These are phyloP conservation scores for Oenanthe melanoleuca DNA, from an alignment of 2,113 vertebrate genomes.

Conservation along the genomic window DNA sequence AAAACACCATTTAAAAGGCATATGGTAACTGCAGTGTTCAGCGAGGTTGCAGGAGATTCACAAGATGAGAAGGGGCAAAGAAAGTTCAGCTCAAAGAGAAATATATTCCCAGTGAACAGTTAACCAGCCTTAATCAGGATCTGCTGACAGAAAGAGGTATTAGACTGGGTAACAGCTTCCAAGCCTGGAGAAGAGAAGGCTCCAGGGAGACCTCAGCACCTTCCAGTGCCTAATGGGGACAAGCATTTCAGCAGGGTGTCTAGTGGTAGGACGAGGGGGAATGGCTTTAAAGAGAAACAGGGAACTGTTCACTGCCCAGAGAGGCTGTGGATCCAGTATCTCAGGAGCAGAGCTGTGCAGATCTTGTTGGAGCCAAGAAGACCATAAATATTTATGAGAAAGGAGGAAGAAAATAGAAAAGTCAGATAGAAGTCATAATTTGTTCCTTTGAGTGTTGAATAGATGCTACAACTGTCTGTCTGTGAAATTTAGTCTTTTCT, in stretches of 20 bases:
- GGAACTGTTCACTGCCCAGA: background rate
- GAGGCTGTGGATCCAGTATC: background rate
- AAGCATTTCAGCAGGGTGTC: background rate
- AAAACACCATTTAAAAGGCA: background rate
- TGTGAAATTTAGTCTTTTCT: background rate
- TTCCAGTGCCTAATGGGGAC: background rate
- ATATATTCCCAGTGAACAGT: background rate
- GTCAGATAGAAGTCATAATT: background rate
- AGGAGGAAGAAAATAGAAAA: background rate
- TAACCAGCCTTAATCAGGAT: background rate
- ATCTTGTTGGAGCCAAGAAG: background rate
- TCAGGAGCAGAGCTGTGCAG: background rate
- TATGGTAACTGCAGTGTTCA: background rate
- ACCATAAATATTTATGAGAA: constrained; percentile 23
- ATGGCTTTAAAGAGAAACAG: background rate
- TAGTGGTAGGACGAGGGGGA: background rate
- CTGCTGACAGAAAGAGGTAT: background rate
- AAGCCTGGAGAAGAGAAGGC: background rate
- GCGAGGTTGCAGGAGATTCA: background rate
- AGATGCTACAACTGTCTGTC: background rate
- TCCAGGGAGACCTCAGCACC: background rate
- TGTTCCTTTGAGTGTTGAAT: background rate
- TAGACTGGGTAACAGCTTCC: background rate
- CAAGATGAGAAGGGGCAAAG: background rate
- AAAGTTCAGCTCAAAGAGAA: background rate